Percentiles rank a stretch among this genome's conserved stretches.
Conservation (phyloP, 1,140 invertebrate species). For the Rhizoglyphus robini region DNA sequence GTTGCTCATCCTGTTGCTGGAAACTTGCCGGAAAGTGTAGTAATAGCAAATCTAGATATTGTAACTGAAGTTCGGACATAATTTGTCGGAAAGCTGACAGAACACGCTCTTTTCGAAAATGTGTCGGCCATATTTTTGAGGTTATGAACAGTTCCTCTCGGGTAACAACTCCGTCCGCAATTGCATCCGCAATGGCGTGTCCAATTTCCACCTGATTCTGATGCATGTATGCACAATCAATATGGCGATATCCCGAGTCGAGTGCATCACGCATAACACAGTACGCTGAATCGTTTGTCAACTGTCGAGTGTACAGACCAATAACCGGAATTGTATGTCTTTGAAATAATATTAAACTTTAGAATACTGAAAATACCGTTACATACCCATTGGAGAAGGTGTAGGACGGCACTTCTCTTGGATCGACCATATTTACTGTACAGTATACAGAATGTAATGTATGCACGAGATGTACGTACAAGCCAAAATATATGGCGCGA, state of each 20-base stretch:
- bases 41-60: conserved; percentile 24
- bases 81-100: conserved; percentile 47
- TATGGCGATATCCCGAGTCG: conserved; percentile 37
- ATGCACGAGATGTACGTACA: too few relatives aligned
- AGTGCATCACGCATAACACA: conserved; percentile 2
- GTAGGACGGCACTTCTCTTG: conserved; percentile 4
- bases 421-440: conserved; percentile 18
- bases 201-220: conserved; percentile 74
- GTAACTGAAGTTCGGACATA: conserved; percentile 32
- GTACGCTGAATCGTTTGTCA: conserved; percentile 14
- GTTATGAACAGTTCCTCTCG: conserved; percentile 68
- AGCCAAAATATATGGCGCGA: too few relatives aligned
- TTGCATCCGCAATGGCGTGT: conserved; percentile 50
- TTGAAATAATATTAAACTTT: too few relatives aligned
- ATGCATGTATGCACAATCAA: conserved; percentile 73
- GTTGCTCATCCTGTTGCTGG: conserved; percentile 17
- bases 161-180: conserved; percentile 51
- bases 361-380: too few relatives aligned
- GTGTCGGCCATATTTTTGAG: conserved; percentile 52
- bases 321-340: conserved; percentile 46
- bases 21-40: conserved; percentile 25
- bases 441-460: too few relatives aligned
- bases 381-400: conserved; percentile 42
- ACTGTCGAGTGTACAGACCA: conserved; percentile 55
- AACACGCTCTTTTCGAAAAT: conserved; percentile 48